Base-by-base conservation (phyloP, 2,113 vertebrate genomes). In the Eolophus roseicapilla region DNA sequence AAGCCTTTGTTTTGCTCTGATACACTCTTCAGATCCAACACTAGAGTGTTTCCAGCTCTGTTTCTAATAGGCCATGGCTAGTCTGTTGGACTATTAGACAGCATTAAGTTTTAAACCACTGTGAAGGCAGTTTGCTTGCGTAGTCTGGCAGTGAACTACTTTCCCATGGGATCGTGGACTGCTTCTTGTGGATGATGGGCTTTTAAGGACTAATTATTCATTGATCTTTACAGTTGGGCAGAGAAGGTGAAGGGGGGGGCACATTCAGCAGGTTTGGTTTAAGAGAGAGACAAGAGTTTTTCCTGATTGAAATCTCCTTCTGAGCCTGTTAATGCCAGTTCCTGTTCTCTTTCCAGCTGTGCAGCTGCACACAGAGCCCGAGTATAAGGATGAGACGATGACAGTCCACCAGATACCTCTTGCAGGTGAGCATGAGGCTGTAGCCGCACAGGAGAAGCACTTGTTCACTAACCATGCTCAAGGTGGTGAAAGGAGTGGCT, bases 331-430 rank as follows among this genome's bases (percentile, higher is more conserved):
- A 17, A 86, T 82, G 39, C 27, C 1, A 4, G 19, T 0, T n/a
- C 65, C 21, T 95, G 43, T 2, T 76, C 44, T 91, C 37, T 88
- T 62, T 24, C 9, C 47, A 98, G 98, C 97, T 11, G 98, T 98
- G 67, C 97, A 97, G 2, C 53, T 98, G 55, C 97, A 97, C 95
- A 97, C 98, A 7, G 97, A 98, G 10, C 93, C 97, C 0, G 98
- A 98, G 31, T 98, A 98, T 67, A 97, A 96, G 78, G 98, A 98
- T 3, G 98, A 98, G 78, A 98, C 98, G 0, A 98, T 98, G 98
- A 98, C 98, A 0, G 98, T 99, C 53, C 41, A 84, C 71, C 99
- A 99, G 27, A 96, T 99, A 46, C 99, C 99, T 10, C 96, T 99
- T 49, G 96, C 98, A 82, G 98, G 99, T 99, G 96, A 98, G 99